Base-by-base conservation (phyloP, 2,888 invertebrate genomes). In the Drosophila neonasuta region DNA sequence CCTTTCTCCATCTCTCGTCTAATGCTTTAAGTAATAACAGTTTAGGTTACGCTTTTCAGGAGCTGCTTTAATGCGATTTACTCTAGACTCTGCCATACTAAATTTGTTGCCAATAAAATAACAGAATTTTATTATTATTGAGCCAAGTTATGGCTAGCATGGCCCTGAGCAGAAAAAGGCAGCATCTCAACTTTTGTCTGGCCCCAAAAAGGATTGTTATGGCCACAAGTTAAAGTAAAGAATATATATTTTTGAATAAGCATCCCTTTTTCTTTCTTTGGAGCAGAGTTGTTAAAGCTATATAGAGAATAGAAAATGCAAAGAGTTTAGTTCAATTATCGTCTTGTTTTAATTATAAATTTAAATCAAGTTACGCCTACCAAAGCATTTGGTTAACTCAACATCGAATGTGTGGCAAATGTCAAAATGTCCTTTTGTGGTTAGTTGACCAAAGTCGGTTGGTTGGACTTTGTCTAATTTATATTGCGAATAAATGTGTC, bases 401-500 rank as follows among this genome's bases (percentile, higher is more conserved):
- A 15, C 29, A 30, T 17, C 8, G n/a, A 55, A 13, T 55, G 55
- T 55, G 44, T 44, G 17, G 51, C 59, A 50, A 74, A 56, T 42
- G 48, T 63, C 73, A 56, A 64, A 58, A 59, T 59, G 68, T 72
- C 56, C 63, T 24, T 41, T 67, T 60, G 57, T 15, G 51, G 54
- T 45, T 61, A 68, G 66, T 58, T 58, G 64, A 56, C 46, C 71
- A 55, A 58, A 24, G 6, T 48, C 44, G 32, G 17, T 55, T 49
- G 29, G 39, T 32, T 45, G 49, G 74, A 51, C 60, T 36, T 39
- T 30, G 29, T 57, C 68, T 86, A 79, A 83, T 83, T 83, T 83
- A 83, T 83, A 78, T 85, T 68, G 78, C 78, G 66, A 85, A 85
- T 78, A 83, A 83, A 83, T 86, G 83, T 83, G 83, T 83, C 85